Percentiles rank a stretch among this genome's conserved stretches.
These are phyloP conservation scores for Endotricha flammealis DNA, from an alignment of 2,888 invertebrate species.

Conservation along the genomic window DNA sequence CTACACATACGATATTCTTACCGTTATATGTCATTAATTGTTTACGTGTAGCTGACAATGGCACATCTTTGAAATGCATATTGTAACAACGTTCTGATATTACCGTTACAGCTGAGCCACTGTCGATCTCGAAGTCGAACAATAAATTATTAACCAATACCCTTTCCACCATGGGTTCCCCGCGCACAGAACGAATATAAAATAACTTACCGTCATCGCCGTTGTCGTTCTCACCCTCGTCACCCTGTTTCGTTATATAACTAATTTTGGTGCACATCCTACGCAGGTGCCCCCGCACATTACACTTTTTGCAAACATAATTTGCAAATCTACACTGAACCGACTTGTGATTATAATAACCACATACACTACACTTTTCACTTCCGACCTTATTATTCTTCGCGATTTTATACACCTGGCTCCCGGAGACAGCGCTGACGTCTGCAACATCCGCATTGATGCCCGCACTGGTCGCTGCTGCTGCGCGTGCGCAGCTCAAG, in stretches of 20 bases:
- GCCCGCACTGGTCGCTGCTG: slow-evolving; percentile 11
- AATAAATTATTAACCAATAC: slow-evolving; percentile 10
- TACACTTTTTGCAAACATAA: slow-evolving; percentile 22
- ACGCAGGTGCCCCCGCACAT: slow-evolving; percentile 18
- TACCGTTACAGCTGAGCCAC: too few species aligned
- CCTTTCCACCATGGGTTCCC: slow-evolving; percentile 18
- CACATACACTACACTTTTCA: slow-evolving; percentile 23
- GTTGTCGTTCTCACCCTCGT: slow-evolving; percentile 16
- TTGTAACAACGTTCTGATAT: slow-evolving; percentile 13
- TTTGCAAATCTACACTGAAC: slow-evolving; percentile 21
- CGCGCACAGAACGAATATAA: slow-evolving; percentile 15
- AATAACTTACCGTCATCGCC: too few species aligned
- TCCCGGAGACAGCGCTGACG: background rate
- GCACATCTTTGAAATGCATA: slow-evolving; percentile 17
- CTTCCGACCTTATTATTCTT: background rate
- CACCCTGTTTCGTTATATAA: slow-evolving; percentile 1
- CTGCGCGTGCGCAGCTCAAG: slow-evolving; percentile 24
- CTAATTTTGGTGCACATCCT: slow-evolving; percentile 21
- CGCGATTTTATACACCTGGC: slow-evolving; percentile 9
- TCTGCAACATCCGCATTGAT: too few species aligned
- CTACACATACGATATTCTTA: slow-evolving; percentile 13
- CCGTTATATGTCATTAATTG: slow-evolving; percentile 14
- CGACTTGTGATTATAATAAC: slow-evolving; percentile 20
- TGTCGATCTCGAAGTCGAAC: too few species aligned
- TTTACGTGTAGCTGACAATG: slow-evolving; percentile 9